Evolutionary conservation across 2,888 invertebrate species (phyloP).

Genomic region (Pedicia rivosa): DNA sequence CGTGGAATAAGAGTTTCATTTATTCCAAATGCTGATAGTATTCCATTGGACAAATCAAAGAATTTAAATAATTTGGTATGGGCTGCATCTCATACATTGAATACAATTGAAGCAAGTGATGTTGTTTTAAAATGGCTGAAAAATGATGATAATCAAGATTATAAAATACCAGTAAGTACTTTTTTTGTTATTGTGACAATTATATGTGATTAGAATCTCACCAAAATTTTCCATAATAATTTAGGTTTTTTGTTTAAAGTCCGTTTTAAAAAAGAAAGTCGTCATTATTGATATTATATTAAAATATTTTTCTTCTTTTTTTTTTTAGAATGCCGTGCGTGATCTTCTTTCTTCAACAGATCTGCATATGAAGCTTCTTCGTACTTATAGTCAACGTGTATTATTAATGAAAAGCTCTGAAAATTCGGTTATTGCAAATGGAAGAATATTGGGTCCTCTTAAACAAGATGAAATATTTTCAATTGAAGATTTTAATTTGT

Average conservation of each 20-base stretch:
- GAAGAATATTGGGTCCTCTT: slow-evolving; percentile 76
- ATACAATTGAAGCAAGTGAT: slow-evolving; percentile 39
- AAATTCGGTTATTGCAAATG: slow-evolving; percentile 71
- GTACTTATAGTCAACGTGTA: slow-evolving; percentile 52
- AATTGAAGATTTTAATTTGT: slow-evolving; percentile 72
- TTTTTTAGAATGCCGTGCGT: slow-evolving; percentile 32
- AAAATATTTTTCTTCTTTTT: slow-evolving; percentile 1
- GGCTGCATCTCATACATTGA: slow-evolving; percentile 44
- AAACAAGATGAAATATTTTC: slow-evolving; percentile 56
- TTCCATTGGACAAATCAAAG: slow-evolving; percentile 32
- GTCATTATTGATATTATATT: background rate
- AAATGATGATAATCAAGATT: slow-evolving; percentile 16
- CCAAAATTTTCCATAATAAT: background rate
- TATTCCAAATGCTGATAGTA: slow-evolving; percentile 44
- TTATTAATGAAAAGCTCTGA: slow-evolving; percentile 49
- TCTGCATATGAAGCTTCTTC: slow-evolving; percentile 47
- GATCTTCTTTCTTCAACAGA: slow-evolving; percentile 42
- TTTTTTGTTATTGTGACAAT: background rate
- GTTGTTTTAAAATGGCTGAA: slow-evolving; percentile 35
- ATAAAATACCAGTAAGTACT: slow-evolving; percentile 38
- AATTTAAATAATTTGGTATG: slow-evolving; percentile 52
- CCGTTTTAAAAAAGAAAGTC: slow-evolving; percentile 18
- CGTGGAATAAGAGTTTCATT: slow-evolving; percentile 54
- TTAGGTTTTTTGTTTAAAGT: slow-evolving; percentile 19
- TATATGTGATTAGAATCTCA: too few species aligned